Evolutionary conservation across 2,113 vertebrate species (phyloP).

Genomic region (Myrmecophaga tridactyla): DNA sequence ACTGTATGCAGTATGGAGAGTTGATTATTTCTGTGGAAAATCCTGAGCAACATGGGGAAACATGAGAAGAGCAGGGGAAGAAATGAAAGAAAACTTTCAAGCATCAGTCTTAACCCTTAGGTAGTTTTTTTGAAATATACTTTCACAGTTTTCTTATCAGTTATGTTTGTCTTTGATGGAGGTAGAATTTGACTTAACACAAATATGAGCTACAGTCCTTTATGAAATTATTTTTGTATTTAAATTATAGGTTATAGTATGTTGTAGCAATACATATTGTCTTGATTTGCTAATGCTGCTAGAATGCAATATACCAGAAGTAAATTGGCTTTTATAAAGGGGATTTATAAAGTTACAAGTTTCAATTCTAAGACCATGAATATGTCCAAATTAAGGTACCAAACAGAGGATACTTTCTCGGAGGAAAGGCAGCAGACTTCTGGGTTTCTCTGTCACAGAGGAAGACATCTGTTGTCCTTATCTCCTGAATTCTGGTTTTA

Average conservation of each 20-base stretch:
- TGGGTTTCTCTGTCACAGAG: no score
- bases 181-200: conserved; percentile 52
- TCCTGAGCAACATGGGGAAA: conserved; percentile 51
- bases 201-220: conserved; percentile 30
- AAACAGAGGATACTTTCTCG: no score
- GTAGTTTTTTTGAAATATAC: conserved; percentile 1
- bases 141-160: not conserved
- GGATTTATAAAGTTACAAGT: no score
- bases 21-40: conserved; percentile 71
- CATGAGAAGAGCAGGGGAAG: conserved; percentile 1
- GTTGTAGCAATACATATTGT: no score
- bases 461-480: no score
- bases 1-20: not conserved
- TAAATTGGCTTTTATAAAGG: no score
- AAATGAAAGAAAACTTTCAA: conserved; percentile 42
- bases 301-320: no score
- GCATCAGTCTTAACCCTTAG: not conserved
- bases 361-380: no score
- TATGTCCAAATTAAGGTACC: no score
- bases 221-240: conserved; percentile 62
- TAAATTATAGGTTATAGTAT: not conserved
- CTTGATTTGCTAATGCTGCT: no score
- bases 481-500: no score
- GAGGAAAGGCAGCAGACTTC: no score
- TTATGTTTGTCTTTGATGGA: not conserved